Percentiles rank a stretch among this genome's conserved stretches.
Conservation (phyloP, 2,888 invertebrate species). For the Marronus borbonicus region DNA sequence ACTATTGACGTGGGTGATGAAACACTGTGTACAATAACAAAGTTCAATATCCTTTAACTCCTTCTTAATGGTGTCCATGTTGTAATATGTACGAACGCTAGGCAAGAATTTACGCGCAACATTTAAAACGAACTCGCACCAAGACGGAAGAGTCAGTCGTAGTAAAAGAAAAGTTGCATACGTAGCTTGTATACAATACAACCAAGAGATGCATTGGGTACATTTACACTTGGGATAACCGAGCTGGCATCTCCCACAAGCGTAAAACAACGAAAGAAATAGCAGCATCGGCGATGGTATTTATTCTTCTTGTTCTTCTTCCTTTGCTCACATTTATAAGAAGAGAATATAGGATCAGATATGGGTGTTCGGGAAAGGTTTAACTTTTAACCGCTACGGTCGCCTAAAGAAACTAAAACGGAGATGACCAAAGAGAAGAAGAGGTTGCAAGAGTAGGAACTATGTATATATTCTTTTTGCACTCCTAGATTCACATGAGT, state of each 20-base stretch:
- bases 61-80: not conserved
- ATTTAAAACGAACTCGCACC: no score
- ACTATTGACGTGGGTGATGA: not conserved
- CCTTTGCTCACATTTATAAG: not conserved
- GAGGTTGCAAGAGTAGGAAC: not conserved
- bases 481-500: not conserved
- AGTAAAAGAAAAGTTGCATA: not conserved
- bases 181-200: constrained; percentile 1
- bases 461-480: not conserved
- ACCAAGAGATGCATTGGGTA: not conserved
- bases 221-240: constrained; percentile 11
- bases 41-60: constrained; percentile 10
- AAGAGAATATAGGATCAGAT: constrained; percentile 25
- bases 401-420: constrained; percentile 22
- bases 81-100: no score
- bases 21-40: not conserved
- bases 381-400: constrained; percentile 15
- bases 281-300: not conserved
- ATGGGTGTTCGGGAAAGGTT: not conserved
- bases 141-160: not conserved
- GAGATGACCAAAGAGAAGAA: not conserved
- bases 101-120: not conserved
- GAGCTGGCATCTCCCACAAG: constrained; percentile 20
- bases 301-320: no score
- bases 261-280: constrained; percentile 15